Evolutionary conservation across 2,888 invertebrate species (phyloP), one percentile per base, ranked within the genome.

Genomic region (Tachystola acroxantha): DNA sequence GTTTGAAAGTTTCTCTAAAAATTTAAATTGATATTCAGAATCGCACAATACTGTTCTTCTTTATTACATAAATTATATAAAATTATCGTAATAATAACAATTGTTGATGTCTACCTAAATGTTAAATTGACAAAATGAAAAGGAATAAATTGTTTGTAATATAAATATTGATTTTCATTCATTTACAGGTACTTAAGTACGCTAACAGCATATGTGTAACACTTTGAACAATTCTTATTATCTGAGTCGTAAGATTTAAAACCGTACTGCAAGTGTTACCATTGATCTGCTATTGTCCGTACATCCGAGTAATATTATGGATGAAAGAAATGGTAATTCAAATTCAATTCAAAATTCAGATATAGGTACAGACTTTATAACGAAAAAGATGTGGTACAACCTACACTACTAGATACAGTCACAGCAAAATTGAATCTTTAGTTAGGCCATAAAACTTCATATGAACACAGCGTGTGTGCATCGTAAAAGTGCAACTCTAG

Each of bases 41-140:
- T 67, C 77, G 77, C 77, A 78, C 77, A 78, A 78, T 69, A 69
- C 65, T 72, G 69, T 67, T 65, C 71, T 70, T 71, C 68, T 16
- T 16, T 73, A 67, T 52, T 28, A 28, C 28, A 4, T 32, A 11
- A 10, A 7, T 30, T 31, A 49, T 43, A n/a, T n/a, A n/a, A n/a
- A n/a, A n/a, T n/a, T n/a, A 48, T 43, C 47, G 40, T 45, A 59
- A 54, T 53, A 48, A 55, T 61, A 57, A 52, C 59, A 51, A 58
- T 57, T 66, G 66, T 74, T 72, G 68, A 67, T 72, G 64, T 71
- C 68, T 68, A 70, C 61, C 43, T 69, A 62, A 64, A 65, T 68
- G 64, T 70, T 67, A 64, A 53, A 45, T 42, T 40, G 55, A 53
- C 57, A 61, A 58, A 59, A 58, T 61, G 56, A 52, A 56, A 59